These are phyloP conservation scores for Drosophila biarmipes DNA, from an alignment of 1,140 invertebrate species.

Conservation along the genomic window DNA sequence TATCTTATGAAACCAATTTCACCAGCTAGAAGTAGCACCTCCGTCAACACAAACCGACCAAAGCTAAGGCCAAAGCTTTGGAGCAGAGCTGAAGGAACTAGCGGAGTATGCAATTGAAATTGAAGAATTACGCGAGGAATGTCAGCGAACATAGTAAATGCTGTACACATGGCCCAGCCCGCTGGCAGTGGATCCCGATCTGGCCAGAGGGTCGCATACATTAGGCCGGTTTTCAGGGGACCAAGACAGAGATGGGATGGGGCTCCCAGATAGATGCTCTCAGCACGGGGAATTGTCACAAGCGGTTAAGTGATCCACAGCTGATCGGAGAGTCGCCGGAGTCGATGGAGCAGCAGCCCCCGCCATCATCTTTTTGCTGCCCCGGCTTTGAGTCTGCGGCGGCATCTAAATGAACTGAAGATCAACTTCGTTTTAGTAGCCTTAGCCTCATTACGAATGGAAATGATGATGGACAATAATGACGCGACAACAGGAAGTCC, in stretches of 20 bases:
- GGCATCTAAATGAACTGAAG: constrained; percentile 81
- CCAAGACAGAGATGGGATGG: constrained; percentile 4
- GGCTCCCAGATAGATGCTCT: constrained; percentile 10
- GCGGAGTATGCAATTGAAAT: constrained; percentile 80
- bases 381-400: constrained; percentile 44
- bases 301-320: constrained; percentile 46
- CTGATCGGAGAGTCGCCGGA: constrained; percentile 54
- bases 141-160: constrained; percentile 79
- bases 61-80: constrained; percentile 2
- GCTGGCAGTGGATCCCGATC: constrained; percentile 36
- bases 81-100: constrained; percentile 33
- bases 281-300: constrained; percentile 53
- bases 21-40: neutral
- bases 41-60: neutral
- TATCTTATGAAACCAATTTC: neutral
- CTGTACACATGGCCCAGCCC: constrained; percentile 60
- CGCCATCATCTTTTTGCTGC: constrained; percentile 34
- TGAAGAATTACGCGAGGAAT: constrained; percentile 82
- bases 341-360: constrained; percentile 12
- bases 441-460: constrained; percentile 82
- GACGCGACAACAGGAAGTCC: constrained; percentile 82
- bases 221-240: constrained; percentile 43
- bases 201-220: constrained; percentile 53
- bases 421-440: constrained; percentile 79
- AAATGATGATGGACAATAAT: constrained; percentile 83